Base-by-base conservation (phyloP, 2,113 vertebrate genomes). In the Arvicanthis niloticus region DNA sequence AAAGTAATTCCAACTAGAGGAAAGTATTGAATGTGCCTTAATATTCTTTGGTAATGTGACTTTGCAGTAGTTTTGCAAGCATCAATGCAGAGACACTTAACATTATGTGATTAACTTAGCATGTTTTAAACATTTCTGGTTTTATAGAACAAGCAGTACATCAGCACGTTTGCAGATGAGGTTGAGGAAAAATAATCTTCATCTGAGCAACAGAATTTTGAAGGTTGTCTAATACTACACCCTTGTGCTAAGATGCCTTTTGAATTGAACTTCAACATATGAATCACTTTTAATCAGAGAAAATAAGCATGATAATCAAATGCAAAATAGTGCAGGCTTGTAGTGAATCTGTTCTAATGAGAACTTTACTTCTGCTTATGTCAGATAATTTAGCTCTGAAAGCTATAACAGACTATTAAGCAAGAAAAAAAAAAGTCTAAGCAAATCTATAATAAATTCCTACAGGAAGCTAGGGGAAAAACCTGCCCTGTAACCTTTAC, bases 371-470 rank as follows among this genome's bases (percentile, higher is more conserved):
- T 97, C 73, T 94, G 97, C 75, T 97, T 96, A 88, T 95, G 86
- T 97, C 96, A 98, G 86, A 97, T 94, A 95, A 95, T 97, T 97
- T 87, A 93, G 31, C 75, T 95, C 60, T 96, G 91, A 97, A 97
- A 91, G 91, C 82, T 96, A 48, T 93, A 85, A 93, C 90, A 95
- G 95, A 94, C 87, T 91, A 97, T 95, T 95, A 96, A 97, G 73
- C 21, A 90, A 56, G 22, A 91, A 94, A 93, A 91, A n/a, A n/a
- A 91, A 95, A 93, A 70, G 51, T 88, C 82, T 89, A 93, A 93
- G 45, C 48, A 97, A 97, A 96, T 95, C 72, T 87, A 58, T 53
- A 89, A 45, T 67, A 93, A 91, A 96, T 93, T 92, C 81, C 60
- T 95, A n/a, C 17, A 95, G 48, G 42, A 97, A 95, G 42, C 53